Evolutionary conservation across 2,113 vertebrate species (phyloP).

Genomic region (Clarias gariepinus): DNA sequence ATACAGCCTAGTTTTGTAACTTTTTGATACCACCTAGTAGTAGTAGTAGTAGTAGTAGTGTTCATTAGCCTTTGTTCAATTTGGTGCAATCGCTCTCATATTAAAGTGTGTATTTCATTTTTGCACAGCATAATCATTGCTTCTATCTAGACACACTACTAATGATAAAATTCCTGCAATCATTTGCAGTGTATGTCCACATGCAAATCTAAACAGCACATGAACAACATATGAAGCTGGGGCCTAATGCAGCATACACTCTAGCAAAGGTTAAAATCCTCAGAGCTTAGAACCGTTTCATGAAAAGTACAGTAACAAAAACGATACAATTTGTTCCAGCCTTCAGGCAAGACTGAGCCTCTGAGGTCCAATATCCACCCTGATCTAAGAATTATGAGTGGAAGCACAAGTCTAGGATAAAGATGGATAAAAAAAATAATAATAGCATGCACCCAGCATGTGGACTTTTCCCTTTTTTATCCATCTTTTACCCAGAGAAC

Average conservation of each 20-base stretch:
- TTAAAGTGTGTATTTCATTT: not conserved
- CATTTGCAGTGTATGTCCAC: too few relatives aligned
- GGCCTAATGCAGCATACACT: not conserved
- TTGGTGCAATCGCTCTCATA: not conserved
- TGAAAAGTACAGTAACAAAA: not conserved
- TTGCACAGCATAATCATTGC: not conserved
- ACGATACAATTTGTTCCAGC: not conserved
- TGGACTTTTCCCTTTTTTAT: constrained; percentile 28
- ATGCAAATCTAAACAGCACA: not conserved
- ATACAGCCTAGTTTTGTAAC: too few relatives aligned
- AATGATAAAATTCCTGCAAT: not conserved
- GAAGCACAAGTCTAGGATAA: constrained; percentile 1
- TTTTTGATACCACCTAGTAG: too few relatives aligned
- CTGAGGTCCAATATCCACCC: not conserved
- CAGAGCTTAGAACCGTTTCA: not conserved
- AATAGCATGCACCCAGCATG: not conserved
- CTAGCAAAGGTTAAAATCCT: not conserved
- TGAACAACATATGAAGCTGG: not conserved
- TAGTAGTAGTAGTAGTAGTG: not conserved
- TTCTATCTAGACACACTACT: not conserved
- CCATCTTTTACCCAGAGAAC: constrained; percentile 22
- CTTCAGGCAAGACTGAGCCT: not conserved
- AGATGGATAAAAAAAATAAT: not conserved
- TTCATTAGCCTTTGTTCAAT: not conserved
- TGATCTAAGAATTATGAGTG: not conserved